These are phyloP conservation scores for Orthonyx spaldingii DNA, from an alignment of 2,113 vertebrate species.

Conservation along the genomic window DNA sequence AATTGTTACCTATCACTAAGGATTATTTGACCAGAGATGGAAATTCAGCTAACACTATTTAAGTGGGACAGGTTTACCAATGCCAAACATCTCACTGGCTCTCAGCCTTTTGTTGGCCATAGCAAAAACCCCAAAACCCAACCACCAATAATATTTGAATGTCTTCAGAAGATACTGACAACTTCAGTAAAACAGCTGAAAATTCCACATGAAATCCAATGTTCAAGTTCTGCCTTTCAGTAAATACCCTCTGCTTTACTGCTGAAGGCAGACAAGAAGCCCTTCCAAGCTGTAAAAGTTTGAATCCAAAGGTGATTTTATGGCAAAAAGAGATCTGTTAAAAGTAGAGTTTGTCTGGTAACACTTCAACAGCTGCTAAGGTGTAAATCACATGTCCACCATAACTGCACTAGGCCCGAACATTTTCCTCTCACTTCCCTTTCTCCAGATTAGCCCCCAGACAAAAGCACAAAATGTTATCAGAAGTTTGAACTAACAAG, in stretches of 20 bases:
- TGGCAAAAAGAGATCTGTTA: background rate
- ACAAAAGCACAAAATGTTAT: background rate
- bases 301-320: conserved; percentile 2
- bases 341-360: background rate
- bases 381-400: background rate
- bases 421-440: background rate
- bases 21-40: background rate
- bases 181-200: background rate
- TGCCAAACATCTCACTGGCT: background rate
- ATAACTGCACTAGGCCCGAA: background rate
- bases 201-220: background rate
- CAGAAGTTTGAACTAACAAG: background rate
- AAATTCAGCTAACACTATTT: background rate
- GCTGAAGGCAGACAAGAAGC: background rate
- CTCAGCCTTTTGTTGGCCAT: background rate
- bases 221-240: background rate
- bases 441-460: background rate
- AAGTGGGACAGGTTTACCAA: background rate
- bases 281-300: background rate
- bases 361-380: background rate
- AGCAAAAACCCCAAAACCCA: background rate
- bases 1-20: background rate
- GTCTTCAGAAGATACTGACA: background rate
- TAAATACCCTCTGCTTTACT: background rate
- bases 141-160: background rate